Base-by-base conservation (phyloP, 2,888 invertebrate genomes). In the Lithosia quadra region DNA sequence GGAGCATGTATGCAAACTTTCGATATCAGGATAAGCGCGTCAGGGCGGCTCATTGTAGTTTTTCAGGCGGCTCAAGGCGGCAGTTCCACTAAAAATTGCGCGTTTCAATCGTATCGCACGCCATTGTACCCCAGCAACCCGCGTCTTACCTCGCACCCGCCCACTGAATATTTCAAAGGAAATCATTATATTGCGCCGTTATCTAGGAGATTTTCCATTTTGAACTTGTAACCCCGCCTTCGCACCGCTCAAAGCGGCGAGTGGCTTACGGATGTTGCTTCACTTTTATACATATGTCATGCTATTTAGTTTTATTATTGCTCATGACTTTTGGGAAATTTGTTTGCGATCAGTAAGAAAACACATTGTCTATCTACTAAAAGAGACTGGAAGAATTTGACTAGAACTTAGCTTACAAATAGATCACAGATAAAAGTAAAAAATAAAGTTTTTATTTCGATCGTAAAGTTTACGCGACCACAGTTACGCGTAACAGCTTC, bases 31-130 rank as follows among this genome's bases (percentile, higher is more conserved):
- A 43, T 62, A 49, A 34, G n/a, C 22, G n/a, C 62, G 64, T 56
- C 28, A 24, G 53, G 21, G 63, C 55, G 71, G 66, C 63, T 79
- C 74, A 70, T 77, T 82, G 78, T 79, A 69, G 78, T 82, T 74
- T 79, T 77, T 77, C 74, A 77, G 84, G 71, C 61, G 56, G 28
- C 55, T 36, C 69, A 66, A 59, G 56, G 69, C 66, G 68, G 57
- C 57, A 34, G 59, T 33, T 36, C 33, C 33, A 61, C 60, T 62
- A 72, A 73, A 74, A 71, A 66, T 65, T 53, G 57, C 62, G 28
- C 39, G 59, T 59, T 69, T 77, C 71, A 75, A 74, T 77, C 75
- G 72, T 76, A 81, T 78, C 75, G 68, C 21, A 33, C 43, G 56
- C 68, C 67, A 74, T 80, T 75, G 71, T 72, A 61, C 55, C 66